A percentile compares a stretch with the other conserved stretches of the same genome.
phyloP scores from a whole-genome alignment of 2,797 vertebrate genomes.

The Xenentodon cancila region DNA sequence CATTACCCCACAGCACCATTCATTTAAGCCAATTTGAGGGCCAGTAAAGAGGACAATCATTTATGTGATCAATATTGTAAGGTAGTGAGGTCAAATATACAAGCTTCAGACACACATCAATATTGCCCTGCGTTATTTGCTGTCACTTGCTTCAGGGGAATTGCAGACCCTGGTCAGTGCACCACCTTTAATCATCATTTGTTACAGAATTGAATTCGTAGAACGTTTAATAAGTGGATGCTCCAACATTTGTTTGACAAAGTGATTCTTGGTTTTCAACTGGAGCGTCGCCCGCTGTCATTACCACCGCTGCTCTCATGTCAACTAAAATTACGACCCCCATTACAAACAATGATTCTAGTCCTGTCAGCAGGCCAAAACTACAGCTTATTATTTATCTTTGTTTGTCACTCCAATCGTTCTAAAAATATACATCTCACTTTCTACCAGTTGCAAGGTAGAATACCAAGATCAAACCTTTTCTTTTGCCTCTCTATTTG shows the following conservation, averaged over 20 bases:
- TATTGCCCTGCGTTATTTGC: neutral
- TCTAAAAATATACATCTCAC: constrained; percentile 22
- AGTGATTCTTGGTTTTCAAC: constrained; percentile 11
- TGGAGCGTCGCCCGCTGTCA: constrained; percentile 5
- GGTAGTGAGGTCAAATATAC: constrained; percentile 12
- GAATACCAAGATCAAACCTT: constrained; percentile 15
- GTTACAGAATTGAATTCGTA: constrained; percentile 24
- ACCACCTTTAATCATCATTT: constrained; percentile 30
- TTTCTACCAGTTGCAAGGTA: constrained; percentile 13
- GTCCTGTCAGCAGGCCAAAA: constrained; percentile 22
- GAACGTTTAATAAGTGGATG: constrained; percentile 1
- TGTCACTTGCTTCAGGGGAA: neutral
- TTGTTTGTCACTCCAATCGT: constrained; percentile 5
- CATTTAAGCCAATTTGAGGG: constrained; percentile 40
- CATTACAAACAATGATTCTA: constrained; percentile 18
- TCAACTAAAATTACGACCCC: constrained; percentile 17
- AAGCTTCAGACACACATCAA: constrained; percentile 5
- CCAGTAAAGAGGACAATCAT: constrained; percentile 25
- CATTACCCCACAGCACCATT: constrained; percentile 41
- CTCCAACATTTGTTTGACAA: neutral
- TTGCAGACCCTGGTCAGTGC: constrained; percentile 1
- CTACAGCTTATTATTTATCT: constrained; percentile 8
- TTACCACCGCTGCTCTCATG: constrained; percentile 11
- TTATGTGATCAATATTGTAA: constrained; percentile 42
- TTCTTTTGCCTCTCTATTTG: constrained; percentile 1